These are phyloP conservation scores for Rhopalosiphum maidis DNA, from an alignment of 1,140 invertebrate genomes.

Conservation along the genomic window DNA sequence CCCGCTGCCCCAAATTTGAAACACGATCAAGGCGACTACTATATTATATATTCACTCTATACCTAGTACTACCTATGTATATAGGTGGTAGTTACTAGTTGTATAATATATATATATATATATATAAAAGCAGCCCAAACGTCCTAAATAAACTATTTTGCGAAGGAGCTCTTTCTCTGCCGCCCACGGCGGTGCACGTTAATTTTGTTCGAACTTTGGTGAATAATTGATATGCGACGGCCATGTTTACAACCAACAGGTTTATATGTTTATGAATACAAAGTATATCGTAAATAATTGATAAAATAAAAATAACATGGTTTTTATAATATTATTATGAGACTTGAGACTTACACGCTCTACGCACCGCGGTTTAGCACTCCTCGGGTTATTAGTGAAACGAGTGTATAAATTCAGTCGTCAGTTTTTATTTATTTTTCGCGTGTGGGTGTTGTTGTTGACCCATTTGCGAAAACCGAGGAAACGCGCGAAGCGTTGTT, in stretches of 20 bases:
- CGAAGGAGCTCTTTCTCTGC: neutral
- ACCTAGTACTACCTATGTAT: neutral
- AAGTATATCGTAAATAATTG: slow-evolving; percentile 18
- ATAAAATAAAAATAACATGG: neutral
- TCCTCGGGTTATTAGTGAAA: neutral
- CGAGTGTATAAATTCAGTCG: neutral
- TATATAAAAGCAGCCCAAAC: slow-evolving; percentile 11
- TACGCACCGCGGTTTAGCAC: neutral
- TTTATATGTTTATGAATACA: neutral
- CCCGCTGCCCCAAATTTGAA: neutral
- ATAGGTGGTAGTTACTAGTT: neutral
- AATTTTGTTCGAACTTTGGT: neutral
- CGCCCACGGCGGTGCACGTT: neutral
- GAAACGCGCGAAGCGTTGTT: neutral
- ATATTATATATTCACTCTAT: neutral
- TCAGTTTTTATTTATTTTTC: slow-evolving; percentile 9
- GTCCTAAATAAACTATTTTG: slow-evolving; percentile 46
- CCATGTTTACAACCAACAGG: slow-evolving; percentile 5
- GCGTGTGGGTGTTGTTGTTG: neutral
- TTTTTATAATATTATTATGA: slow-evolving; percentile 14
- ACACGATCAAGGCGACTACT: neutral
- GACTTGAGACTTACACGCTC: neutral
- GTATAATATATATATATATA: neutral
- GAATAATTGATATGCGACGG: slow-evolving; percentile 29
- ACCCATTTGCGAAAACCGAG: neutral